These are phyloP conservation scores for Neodiprion virginianus DNA, from an alignment of 1,140 invertebrate genomes.

Conservation along the genomic window DNA sequence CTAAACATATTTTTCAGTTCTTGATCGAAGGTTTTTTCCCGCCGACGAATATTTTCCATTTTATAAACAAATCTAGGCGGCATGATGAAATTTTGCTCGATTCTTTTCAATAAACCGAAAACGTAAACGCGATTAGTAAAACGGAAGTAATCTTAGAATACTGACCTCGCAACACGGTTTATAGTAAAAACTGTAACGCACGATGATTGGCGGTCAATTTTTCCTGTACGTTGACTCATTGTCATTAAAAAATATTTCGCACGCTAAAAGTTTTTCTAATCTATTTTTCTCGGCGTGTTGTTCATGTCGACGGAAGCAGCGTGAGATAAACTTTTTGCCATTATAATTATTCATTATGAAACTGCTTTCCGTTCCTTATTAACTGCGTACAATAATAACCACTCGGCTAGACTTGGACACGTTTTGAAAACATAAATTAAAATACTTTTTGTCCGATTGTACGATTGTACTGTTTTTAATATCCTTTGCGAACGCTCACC, in stretches of 20 bases:
- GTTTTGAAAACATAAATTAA: not conserved
- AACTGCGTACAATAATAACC: not conserved
- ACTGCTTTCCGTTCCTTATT: not conserved
- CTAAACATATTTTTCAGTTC: no score
- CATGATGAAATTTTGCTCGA: no score
- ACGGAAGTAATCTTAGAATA: no score
- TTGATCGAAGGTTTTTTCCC: no score
- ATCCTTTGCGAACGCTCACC: not conserved
- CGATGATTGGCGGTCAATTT: no score
- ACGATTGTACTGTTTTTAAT: constrained; percentile 6
- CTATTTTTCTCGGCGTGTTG: not conserved
- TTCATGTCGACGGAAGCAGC: not conserved
- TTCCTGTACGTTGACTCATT: not conserved
- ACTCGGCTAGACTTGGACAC: not conserved
- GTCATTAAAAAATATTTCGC: not conserved
- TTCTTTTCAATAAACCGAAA: no score
- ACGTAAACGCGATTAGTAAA: no score
- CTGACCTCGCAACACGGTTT: no score
- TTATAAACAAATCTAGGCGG: no score
- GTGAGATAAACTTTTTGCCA: not conserved
- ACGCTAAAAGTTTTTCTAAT: not conserved
- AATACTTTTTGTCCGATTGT: not conserved
- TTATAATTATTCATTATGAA: not conserved
- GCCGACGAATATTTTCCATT: no score
- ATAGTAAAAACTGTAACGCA: no score